These are phyloP conservation scores for Drosophila murphyi DNA, from an alignment of 1,140 invertebrate genomes.

Conservation along the genomic window DNA sequence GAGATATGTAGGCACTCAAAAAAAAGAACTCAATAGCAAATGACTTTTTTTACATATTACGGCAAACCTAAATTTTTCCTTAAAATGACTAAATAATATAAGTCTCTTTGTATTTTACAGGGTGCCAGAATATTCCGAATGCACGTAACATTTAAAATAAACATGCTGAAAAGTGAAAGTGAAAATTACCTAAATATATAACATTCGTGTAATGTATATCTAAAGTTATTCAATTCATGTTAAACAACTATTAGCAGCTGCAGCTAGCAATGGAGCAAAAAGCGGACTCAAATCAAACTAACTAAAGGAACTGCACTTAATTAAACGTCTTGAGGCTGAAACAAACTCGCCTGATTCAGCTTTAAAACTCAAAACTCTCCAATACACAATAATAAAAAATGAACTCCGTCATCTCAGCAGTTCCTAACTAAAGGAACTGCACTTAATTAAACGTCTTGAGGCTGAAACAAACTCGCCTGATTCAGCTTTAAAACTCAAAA, in stretches of 20 bases:
- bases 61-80: too few species aligned
- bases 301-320: conserved; percentile 3
- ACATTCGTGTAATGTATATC: too few species aligned
- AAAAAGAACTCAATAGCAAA: too few species aligned
- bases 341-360: background rate
- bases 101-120: conserved; percentile 48
- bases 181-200: too few species aligned
- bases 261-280: conserved; percentile 14
- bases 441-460: background rate
- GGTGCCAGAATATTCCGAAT: conserved; percentile 17
- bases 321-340: conserved; percentile 1
- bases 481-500: conserved; percentile 1
- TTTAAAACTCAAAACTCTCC: conserved; percentile 2
- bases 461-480: background rate
- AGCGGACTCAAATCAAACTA: background rate
- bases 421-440: conserved; percentile 4
- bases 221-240: background rate
- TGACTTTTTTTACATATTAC: too few species aligned
- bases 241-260: conserved; percentile 4
- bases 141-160: background rate
- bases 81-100: conserved; percentile 55
- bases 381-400: too few species aligned
- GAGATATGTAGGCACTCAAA: too few species aligned
- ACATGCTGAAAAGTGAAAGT: too few species aligned
- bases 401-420: too few species aligned